Percentiles rank a stretch among this genome's conserved stretches.
Conservation (phyloP, 2,888 invertebrate genomes). For the Belgica antarctica region DNA sequence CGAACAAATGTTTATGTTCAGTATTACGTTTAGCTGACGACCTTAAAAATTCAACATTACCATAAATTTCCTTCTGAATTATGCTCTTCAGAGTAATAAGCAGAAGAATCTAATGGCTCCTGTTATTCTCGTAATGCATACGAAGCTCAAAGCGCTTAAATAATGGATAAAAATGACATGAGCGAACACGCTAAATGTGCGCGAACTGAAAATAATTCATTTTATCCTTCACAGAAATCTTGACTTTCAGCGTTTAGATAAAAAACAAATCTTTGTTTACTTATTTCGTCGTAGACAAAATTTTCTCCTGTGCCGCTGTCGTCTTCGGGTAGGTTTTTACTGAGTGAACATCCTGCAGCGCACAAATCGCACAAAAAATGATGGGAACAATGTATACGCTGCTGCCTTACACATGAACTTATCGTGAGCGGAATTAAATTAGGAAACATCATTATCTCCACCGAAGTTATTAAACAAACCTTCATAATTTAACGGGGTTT, state of each 20-base stretch:
- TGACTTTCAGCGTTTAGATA: not conserved
- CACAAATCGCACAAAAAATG: too few relatives aligned
- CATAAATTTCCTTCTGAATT: conserved; percentile 37
- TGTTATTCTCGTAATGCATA: conserved; percentile 36
- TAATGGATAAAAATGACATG: conserved; percentile 40
- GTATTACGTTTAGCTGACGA: not conserved
- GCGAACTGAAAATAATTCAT: not conserved
- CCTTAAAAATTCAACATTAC: conserved; percentile 31
- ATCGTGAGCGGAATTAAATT: conserved; percentile 17
- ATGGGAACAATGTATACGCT: too few relatives aligned
- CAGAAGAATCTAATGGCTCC: conserved; percentile 39
- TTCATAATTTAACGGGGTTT: not conserved
- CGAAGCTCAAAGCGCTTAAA: conserved; percentile 32
- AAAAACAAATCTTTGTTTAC: conserved; percentile 6
- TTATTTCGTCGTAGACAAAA: not conserved
- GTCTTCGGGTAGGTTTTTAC: too few relatives aligned
- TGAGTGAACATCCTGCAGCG: too few relatives aligned
- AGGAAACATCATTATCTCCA: conserved; percentile 20
- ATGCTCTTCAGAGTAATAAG: conserved; percentile 32
- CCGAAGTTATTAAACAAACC: conserved; percentile 17
- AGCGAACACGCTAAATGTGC: conserved; percentile 4
- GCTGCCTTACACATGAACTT: too few relatives aligned
- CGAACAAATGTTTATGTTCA: not conserved
- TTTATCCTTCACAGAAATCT: not conserved
- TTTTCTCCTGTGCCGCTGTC: not conserved